Conservation (phyloP, 1,140 invertebrate species). For the Leguminivora glycinivorella region DNA sequence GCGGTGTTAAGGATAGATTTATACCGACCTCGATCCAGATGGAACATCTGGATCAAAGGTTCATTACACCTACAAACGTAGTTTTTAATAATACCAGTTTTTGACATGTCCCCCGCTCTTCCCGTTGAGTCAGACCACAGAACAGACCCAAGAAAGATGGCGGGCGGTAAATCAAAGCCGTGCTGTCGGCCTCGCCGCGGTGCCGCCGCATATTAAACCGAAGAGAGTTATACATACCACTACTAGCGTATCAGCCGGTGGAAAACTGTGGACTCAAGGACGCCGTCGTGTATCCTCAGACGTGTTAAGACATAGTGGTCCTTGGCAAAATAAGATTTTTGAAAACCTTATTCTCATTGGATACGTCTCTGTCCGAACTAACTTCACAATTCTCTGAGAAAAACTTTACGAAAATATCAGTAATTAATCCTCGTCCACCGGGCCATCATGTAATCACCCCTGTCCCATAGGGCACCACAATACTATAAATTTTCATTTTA, state of each 20-base stretch:
- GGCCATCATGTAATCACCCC: background rate
- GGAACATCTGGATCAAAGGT: too few relatives aligned
- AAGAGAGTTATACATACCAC: background rate
- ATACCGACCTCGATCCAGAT: background rate
- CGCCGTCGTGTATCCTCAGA: too few relatives aligned
- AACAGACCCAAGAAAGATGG: conserved; percentile 9
- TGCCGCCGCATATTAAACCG: conserved; percentile 12
- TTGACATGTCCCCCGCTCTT: background rate
- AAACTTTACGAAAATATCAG: background rate
- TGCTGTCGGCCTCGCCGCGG: background rate
- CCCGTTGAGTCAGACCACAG: background rate
- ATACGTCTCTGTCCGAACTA: background rate
- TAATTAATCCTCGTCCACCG: background rate
- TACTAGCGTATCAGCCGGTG: background rate
- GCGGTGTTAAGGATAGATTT: background rate
- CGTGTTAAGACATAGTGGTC: too few relatives aligned
- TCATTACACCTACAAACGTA: too few relatives aligned
- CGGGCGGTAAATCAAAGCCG: conserved; percentile 17
- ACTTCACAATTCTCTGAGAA: background rate
- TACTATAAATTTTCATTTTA: conserved; percentile 9
- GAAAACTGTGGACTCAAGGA: too few relatives aligned
- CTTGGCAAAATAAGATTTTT: too few relatives aligned
- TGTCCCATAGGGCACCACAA: background rate
- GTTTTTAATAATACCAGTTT: background rate
- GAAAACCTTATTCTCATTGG: too few relatives aligned